Base-by-base conservation (phyloP, 2,113 vertebrate genomes). In the Microtus oregoni region DNA sequence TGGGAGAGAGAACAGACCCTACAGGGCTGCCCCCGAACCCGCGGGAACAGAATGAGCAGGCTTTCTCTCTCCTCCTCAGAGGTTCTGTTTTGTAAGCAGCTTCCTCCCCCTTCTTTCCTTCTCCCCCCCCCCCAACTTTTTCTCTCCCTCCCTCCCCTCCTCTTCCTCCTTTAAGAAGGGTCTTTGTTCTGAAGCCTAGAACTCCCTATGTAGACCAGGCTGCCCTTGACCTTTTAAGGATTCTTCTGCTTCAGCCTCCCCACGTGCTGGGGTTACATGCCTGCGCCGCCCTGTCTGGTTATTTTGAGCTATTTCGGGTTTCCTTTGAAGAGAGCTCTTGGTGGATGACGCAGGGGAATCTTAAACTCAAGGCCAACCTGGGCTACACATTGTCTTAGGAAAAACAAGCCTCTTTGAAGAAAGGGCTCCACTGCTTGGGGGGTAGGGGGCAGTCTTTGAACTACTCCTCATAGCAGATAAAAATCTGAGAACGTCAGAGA, bases 251-350 rank as follows among this genome's bases (percentile, higher is more conserved):
- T 55, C 47, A 87, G 81, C 32, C 20, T 72, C 22, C 13, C 67
- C 12, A 55, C 32, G 13, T 15, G 63, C 32, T 38, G 47, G 86
- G 24, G 35, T 70, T 52, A 72, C 30, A 72, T 15, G 86, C 47
- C 19, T 72, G 47, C 3, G 14, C 22, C 68, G 7, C 50, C 68
- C 12, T 73, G 35, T 35, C 32, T 88, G 50, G 50, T 44, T 55
- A 38, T 38, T 88, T 72, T 72, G 67, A 73, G 67, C 47, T 88
- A 88, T 55, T 88, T 88, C 7, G 50, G 32, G 35, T 73, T 88
- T 55, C 68, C 63, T 88, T 88, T 88, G 86, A 88, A 88, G 86
- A 73, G n/a, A 88, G 47, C 22, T 26, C 44, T 55, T 55, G 86
- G 47, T 85, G 38, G 38, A 44, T 85, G 81, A 85, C 81, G 58